Percentiles rank a stretch among this genome's conserved stretches.
These are phyloP conservation scores for Pangasianodon gigas DNA, from an alignment of 2,113 vertebrate genomes.

Conservation along the genomic window DNA sequence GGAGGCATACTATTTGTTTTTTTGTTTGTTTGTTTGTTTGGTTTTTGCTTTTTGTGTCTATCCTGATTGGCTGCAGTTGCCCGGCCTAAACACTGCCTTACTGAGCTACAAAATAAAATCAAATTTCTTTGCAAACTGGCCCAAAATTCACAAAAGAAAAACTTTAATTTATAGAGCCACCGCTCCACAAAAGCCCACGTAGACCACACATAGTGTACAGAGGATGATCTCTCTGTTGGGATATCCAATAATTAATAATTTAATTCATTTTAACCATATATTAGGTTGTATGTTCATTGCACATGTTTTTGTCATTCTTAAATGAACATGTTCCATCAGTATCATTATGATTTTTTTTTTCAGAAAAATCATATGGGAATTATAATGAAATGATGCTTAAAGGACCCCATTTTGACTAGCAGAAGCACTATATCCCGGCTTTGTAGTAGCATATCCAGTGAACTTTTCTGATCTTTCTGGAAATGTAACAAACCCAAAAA, in stretches of 20 bases:
- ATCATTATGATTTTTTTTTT: neutral
- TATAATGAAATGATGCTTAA: neutral
- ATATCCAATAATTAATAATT: neutral
- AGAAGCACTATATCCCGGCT: neutral
- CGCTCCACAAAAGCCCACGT: neutral
- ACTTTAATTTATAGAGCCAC: neutral
- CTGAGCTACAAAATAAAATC: neutral
- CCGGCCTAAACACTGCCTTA: neutral
- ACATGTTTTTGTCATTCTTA: neutral
- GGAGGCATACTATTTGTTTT: neutral
- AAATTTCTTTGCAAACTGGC: neutral
- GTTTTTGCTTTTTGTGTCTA: neutral
- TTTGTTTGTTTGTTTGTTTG: neutral
- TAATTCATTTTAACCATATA: neutral
- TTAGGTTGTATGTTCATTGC: neutral
- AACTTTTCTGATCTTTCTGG: neutral
- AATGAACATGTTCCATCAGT: neutral
- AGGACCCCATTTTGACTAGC: neutral
- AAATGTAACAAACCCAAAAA: neutral
- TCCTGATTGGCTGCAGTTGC: neutral
- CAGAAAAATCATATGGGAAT: neutral
- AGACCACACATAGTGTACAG: neutral
- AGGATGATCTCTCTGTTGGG: neutral
- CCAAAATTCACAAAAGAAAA: neutral
- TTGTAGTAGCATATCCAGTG: neutral